A percentile compares a stretch with the other conserved stretches of the same genome.
Conservation (phyloP, 1,140 invertebrate species). For the Drosophila malerkotliana region DNA sequence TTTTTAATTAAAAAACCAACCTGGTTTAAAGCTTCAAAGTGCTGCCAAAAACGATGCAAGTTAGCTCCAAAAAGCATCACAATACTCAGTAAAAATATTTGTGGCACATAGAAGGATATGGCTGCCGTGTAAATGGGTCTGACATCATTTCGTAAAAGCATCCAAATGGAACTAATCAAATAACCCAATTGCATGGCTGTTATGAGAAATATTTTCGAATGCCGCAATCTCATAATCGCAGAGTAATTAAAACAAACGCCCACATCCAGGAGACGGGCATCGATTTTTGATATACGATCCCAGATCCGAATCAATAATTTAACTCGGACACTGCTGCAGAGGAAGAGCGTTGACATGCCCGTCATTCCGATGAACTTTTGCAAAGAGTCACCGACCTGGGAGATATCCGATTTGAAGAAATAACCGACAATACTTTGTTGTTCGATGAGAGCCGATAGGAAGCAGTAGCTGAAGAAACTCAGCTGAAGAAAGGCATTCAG, state of each 20-base stretch:
- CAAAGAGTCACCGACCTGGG: conserved; percentile 70
- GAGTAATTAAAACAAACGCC: conserved; percentile 70
- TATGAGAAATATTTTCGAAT: conserved; percentile 59
- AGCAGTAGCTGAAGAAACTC: conserved; percentile 76
- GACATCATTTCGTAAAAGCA: conserved; percentile 69
- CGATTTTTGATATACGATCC: conserved; percentile 59
- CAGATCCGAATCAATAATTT: conserved; percentile 55
- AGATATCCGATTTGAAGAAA: conserved; percentile 79
- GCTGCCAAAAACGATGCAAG: conserved; percentile 73
- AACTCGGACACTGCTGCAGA: conserved; percentile 58
- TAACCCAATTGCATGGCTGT: conserved; percentile 56
- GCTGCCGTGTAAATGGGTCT: conserved; percentile 68
- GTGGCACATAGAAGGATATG: conserved; percentile 76
- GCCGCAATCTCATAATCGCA: conserved; percentile 62
- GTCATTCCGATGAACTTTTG: conserved; percentile 76
- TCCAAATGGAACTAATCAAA: conserved; percentile 59
- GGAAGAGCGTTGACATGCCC: conserved; percentile 72
- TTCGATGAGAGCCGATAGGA: conserved; percentile 63
- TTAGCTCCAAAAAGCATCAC: conserved; percentile 68
- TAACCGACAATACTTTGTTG: conserved; percentile 78
- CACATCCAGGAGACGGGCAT: conserved; percentile 54
- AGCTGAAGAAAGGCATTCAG: conserved; percentile 69
- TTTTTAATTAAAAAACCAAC: conserved; percentile 16
- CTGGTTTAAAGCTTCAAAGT: conserved; percentile 69
- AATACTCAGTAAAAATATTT: conserved; percentile 71